Percentiles rank a stretch among this genome's conserved stretches.
Conservation (phyloP, 2,797 vertebrate genomes). For the Hydrophis major region DNA sequence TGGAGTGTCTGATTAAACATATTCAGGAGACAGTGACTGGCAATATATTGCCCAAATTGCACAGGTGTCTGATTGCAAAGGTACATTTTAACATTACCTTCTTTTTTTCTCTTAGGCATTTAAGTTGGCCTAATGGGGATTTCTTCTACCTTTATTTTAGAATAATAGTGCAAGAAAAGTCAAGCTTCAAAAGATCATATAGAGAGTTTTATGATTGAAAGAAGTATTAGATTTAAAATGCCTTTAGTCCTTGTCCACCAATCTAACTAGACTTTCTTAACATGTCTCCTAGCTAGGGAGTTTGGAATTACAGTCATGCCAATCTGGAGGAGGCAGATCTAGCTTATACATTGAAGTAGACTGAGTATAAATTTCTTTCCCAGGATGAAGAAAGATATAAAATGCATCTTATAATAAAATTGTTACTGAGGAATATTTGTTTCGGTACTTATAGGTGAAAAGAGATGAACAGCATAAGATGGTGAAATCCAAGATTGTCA, state of each 20-base stretch:
- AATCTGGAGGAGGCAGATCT: not conserved
- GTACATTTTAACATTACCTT: constrained; percentile 64
- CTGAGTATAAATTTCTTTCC: not conserved
- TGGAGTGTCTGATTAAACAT: constrained; percentile 79
- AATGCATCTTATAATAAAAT: not conserved
- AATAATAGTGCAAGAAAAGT: not conserved
- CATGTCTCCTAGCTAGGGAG: not conserved
- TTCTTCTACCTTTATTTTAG: not conserved
- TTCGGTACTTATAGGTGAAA: constrained; percentile 77
- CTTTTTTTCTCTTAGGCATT: not conserved
- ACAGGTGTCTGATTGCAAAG: constrained; percentile 90
- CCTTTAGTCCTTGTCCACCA: not conserved
- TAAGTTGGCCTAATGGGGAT: too few species aligned
- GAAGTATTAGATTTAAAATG: not conserved
- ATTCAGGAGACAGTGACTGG: constrained; percentile 83
- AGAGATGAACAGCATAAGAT: constrained; percentile 93
- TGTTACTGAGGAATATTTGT: not conserved
- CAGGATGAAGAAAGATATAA: not conserved
- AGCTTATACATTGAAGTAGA: not conserved
- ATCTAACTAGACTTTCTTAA: not conserved
- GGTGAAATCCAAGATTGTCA: constrained; percentile 87
- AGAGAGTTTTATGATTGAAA: not conserved
- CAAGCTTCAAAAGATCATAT: not conserved
- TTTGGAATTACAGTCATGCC: not conserved
- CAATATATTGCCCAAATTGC: constrained; percentile 88